Percentiles rank a stretch among this genome's conserved stretches.
These are phyloP conservation scores for Aphaenogaster ashmeadi DNA, from an alignment of 1,140 invertebrate species.

Conservation along the genomic window DNA sequence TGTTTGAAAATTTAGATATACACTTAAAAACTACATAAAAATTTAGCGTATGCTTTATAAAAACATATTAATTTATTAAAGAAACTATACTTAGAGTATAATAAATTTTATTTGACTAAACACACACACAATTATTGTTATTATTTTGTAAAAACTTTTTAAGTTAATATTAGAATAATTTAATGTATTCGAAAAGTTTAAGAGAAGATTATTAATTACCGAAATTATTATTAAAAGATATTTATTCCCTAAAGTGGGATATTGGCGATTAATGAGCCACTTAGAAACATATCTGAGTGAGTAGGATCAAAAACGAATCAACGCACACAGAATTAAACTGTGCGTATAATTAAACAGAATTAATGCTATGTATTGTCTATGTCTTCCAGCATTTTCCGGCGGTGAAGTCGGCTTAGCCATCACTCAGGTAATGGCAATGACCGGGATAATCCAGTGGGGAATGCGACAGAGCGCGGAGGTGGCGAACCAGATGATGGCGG, in stretches of 20 bases:
- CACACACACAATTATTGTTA: no score
- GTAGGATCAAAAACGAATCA: background rate
- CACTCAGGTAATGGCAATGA: constrained; percentile 88
- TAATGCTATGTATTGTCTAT: constrained; percentile 52
- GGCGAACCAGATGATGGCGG: constrained; percentile 93
- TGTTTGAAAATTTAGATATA: no score
- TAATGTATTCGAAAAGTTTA: background rate
- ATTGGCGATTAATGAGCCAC: background rate
- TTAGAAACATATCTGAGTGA: background rate
- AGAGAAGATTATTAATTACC: background rate
- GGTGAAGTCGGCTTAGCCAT: constrained; percentile 89
- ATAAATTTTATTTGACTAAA: no score
- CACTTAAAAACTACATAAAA: no score
- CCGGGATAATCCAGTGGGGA: constrained; percentile 92
- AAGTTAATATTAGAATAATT: no score
- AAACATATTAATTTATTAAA: no score
- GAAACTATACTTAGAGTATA: no score
- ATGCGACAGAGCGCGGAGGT: constrained; percentile 92
- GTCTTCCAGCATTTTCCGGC: constrained; percentile 87
- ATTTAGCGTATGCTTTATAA: no score
- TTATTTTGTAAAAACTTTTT: no score
- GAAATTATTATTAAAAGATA: background rate
- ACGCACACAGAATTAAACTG: no score
- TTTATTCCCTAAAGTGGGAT: background rate
- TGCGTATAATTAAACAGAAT: background rate